Conservation (phyloP, 1,140 invertebrate species). For the Sarcophaga bullata region DNA sequence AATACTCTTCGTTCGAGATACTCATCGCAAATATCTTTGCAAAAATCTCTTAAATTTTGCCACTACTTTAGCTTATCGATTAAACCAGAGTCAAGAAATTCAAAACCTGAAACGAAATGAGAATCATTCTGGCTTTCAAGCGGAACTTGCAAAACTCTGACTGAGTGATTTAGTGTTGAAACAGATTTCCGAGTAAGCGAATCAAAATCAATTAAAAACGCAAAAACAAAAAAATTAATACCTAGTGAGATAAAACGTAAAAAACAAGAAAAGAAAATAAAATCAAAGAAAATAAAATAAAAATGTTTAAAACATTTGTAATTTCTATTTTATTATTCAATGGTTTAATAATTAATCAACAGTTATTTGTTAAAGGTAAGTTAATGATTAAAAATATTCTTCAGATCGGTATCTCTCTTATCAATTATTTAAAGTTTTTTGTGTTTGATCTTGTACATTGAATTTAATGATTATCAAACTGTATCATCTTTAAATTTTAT, state of each 20-base stretch:
- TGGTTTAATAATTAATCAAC: background rate
- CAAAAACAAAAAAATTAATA: background rate
- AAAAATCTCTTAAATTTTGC: background rate
- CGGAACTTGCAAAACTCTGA: background rate
- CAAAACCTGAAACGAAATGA: background rate
- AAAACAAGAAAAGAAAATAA: too few species aligned
- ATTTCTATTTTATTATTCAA: background rate
- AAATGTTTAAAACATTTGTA: conserved; percentile 4
- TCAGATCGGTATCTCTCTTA: too few species aligned
- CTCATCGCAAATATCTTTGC: background rate
- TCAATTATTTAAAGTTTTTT: too few species aligned
- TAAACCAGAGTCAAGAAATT: background rate
- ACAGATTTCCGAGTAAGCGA: background rate
- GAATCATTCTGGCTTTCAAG: background rate
- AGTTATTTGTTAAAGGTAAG: background rate
- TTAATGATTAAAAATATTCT: too few species aligned
- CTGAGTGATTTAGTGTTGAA: background rate
- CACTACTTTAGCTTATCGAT: background rate
- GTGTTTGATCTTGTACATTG: too few species aligned
- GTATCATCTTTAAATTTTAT: too few species aligned
- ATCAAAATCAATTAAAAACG: background rate
- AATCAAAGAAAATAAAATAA: background rate
- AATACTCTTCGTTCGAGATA: background rate
- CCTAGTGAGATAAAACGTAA: background rate
- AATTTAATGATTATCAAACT: too few species aligned